phyloP scores from a whole-genome alignment of 2,797 vertebrate species.

The Liparis tanakae region DNA sequence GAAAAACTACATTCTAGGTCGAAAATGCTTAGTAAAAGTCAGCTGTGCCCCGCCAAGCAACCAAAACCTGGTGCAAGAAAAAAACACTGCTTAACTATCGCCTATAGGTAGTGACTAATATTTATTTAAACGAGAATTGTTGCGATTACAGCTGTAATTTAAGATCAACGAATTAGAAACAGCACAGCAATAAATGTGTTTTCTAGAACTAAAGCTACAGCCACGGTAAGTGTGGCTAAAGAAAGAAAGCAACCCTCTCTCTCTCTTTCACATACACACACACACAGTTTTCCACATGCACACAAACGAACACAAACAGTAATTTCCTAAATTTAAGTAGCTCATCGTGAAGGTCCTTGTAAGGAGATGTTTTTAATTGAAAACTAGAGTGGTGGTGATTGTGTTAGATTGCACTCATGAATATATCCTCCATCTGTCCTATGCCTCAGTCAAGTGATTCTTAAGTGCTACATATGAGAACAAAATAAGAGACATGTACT shows the following conservation, averaged over 20 bases:
- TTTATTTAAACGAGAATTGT: not conserved
- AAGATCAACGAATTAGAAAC: slow-evolving; percentile 8
- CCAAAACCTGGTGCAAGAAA: not conserved
- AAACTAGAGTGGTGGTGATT: slow-evolving; percentile 41
- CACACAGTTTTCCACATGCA: not conserved
- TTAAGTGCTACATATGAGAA: slow-evolving; percentile 39
- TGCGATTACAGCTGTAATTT: not conserved
- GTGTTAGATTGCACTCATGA: slow-evolving; percentile 29
- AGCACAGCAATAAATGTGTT: not conserved
- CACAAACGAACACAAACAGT: not conserved
- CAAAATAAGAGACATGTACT: slow-evolving; percentile 38
- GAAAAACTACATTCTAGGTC: not conserved
- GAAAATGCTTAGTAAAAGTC: not conserved
- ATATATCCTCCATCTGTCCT: slow-evolving; percentile 29
- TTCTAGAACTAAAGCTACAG: not conserved
- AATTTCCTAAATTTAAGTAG: slow-evolving; percentile 27
- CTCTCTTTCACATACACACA: not conserved
- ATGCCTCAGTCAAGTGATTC: slow-evolving; percentile 39
- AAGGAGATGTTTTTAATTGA: slow-evolving; percentile 46
- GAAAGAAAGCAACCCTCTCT: not conserved
- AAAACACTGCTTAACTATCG: not conserved
- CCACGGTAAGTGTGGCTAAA: not conserved
- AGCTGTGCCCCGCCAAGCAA: not conserved
- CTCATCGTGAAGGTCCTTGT: slow-evolving; percentile 22
- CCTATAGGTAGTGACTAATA: not conserved